Evolutionary conservation across 2,888 invertebrate species (phyloP), one percentile per base, ranked within the genome.

Genomic region (Mesochorus sp.): DNA sequence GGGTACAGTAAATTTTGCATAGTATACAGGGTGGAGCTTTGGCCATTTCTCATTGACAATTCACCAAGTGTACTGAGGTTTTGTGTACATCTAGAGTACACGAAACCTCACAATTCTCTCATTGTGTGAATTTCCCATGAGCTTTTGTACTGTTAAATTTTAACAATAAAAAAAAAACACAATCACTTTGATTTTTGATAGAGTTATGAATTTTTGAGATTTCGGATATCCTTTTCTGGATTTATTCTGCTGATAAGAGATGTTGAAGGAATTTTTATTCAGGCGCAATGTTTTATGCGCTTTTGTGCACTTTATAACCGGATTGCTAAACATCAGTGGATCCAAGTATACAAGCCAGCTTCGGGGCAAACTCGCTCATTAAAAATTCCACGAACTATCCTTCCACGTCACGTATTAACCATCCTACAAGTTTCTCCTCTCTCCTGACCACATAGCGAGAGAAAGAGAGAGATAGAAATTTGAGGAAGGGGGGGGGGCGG

Each of bases 371-470:
- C 62, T 49, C 6, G 44, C 37, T 70, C 57, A 73, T 68, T 73
- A 59, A 68, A 78, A n/a, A 31, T 34, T 19, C 17, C 26, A 26
- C 62, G 42, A 57, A 62, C 62, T 26, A 73, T 17, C 31, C 51
- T 57, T 34, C 28, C 44, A 57, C 53, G 67, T 66, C 66, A 66
- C 55, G 62, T 72, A 77, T 62, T 68, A 64, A 31, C 55, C 19
- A 68, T 44, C 57, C 53, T 12, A 8, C 14, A 53, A 17, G 31
- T 24, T 31, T 24, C 12, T 3, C 17, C 3, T 14, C 28, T 8
- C 17, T 12, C 21, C n/a, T 28, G 42, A 44, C 21, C 44, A 31
- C 21, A n/a, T n/a, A 26, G 61, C 17, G 28, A 21, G 68, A 34
- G 61, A 8, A 37, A 26, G 37, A 34, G 28, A 12, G 47, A n/a